These are phyloP conservation scores for Anguilla megastoma DNA, from an alignment of 2,797 vertebrate genomes.

Conservation along the genomic window DNA sequence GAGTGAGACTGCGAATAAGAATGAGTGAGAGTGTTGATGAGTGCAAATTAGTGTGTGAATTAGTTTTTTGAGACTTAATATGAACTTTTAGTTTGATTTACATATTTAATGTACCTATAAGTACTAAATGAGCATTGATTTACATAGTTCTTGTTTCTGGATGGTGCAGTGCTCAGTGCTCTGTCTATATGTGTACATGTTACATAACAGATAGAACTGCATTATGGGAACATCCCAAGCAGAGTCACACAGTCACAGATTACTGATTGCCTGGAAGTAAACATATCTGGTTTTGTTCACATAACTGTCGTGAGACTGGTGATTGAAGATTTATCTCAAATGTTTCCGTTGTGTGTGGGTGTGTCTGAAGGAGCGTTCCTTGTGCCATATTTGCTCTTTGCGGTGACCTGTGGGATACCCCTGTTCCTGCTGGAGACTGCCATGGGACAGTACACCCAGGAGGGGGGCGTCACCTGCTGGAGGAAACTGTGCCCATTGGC, in stretches of 20 bases:
- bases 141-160: too few species aligned
- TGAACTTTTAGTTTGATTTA: neutral
- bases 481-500: conserved; percentile 69
- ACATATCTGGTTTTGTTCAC: neutral
- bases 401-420: conserved; percentile 68
- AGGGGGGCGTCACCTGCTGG: conserved; percentile 72
- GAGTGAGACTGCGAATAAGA: neutral
- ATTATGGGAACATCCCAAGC: neutral
- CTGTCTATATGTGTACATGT: too few species aligned
- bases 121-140: neutral
- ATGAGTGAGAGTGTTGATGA: neutral
- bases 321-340: neutral
- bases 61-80: neutral
- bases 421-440: conserved; percentile 71
- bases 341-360: neutral
- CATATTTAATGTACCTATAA: neutral
- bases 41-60: neutral
- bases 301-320: neutral
- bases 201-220: too few species aligned
- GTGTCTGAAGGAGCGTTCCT: conserved; percentile 68
- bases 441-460: conserved; percentile 70
- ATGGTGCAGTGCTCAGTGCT: too few species aligned
- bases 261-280: neutral
- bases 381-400: conserved; percentile 73
- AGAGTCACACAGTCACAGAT: neutral